phyloP scores from a whole-genome alignment of 2,797 vertebrate genomes.

The Characodon lateralis region DNA sequence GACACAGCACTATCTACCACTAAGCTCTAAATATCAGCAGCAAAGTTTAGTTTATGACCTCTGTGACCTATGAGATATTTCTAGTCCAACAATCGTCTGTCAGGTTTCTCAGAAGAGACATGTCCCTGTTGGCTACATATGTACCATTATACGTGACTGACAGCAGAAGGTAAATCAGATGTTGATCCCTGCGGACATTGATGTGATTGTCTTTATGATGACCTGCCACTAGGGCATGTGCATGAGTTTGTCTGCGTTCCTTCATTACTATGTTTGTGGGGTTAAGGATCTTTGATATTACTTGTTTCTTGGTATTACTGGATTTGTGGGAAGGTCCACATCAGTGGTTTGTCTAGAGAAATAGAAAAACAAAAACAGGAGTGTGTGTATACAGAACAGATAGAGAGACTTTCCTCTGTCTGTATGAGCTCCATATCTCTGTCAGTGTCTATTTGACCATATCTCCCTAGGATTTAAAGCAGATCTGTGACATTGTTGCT shows the following conservation, averaged over 20 bases:
- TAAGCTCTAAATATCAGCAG: background rate
- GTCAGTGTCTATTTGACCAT: slow-evolving; percentile 32
- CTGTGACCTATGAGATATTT: slow-evolving; percentile 33
- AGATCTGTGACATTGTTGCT: slow-evolving; percentile 52
- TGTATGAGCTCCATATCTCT: slow-evolving; percentile 10
- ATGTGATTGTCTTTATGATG: slow-evolving; percentile 11
- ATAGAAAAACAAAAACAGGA: background rate
- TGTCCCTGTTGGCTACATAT: slow-evolving; percentile 36
- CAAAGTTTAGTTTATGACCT: slow-evolving; percentile 6
- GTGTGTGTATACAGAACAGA: slow-evolving; percentile 7
- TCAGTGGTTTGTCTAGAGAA: background rate
- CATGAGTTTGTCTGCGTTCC: background rate
- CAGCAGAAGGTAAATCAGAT: slow-evolving; percentile 31
- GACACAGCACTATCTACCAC: background rate
- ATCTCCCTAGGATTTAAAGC: slow-evolving; percentile 48
- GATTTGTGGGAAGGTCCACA: background rate
- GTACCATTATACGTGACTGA: slow-evolving; percentile 35
- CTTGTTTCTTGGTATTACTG: background rate
- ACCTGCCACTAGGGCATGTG: slow-evolving; percentile 1
- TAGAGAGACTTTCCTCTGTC: background rate
- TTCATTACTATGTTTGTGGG: background rate
- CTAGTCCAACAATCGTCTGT: slow-evolving; percentile 12
- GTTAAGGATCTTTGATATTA: background rate
- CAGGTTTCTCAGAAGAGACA: slow-evolving; percentile 15
- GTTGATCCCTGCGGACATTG: slow-evolving; percentile 20